Base-by-base conservation (phyloP, 2,888 invertebrate species). In the Hyalella azteca region DNA sequence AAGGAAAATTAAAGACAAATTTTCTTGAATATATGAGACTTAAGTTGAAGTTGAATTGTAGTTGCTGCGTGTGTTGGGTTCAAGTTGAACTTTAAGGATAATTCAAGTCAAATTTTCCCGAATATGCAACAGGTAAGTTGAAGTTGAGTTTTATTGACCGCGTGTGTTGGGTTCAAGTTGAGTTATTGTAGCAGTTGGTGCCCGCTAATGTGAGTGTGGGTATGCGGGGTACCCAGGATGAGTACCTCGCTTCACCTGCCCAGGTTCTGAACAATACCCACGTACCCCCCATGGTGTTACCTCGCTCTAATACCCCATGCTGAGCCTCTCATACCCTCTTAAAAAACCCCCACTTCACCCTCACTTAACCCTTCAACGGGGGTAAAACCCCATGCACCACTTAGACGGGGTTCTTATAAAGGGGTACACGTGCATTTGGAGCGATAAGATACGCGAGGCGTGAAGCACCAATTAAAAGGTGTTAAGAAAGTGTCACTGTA, bases 281-380 rank as follows among this genome's bases (percentile, higher is more conserved):
- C 13, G 66, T 66, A 66, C 66, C 66, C 66, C 66, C 66, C 66
- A 66, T 36, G 66, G 66, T 19, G 66, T 66, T 66, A 66, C 66
- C 66, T 36, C 5, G 15, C 66, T 66, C 39, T 15, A 15, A 19
- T 66, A 66, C 66, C 66, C 66, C 66, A 66, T 66, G 66, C 66
- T 66, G 66, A 19, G 36, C 9, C 2, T 4, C 3, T 19, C 7
- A 4, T 3, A 66, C 66, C 66, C 26, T 36, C 3, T 19, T 66
- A 36, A 36, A 36, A 36, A 2, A 7, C 5, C 36, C n/a, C 36
- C 13, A 36, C 5, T 66, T 19, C 7, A n/a, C 0, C 9, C 22
- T 9, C 29, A 2, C 22, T 3, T 22, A 9, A 54, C 22, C 26
- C 54, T 22, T n/a, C n/a, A n/a, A n/a, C n/a, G n/a, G n/a, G n/a